Percentiles rank a stretch among this genome's conserved stretches.
These are phyloP conservation scores for Herpailurus yagouaroundi DNA, from an alignment of 2,113 vertebrate species.

Conservation along the genomic window DNA sequence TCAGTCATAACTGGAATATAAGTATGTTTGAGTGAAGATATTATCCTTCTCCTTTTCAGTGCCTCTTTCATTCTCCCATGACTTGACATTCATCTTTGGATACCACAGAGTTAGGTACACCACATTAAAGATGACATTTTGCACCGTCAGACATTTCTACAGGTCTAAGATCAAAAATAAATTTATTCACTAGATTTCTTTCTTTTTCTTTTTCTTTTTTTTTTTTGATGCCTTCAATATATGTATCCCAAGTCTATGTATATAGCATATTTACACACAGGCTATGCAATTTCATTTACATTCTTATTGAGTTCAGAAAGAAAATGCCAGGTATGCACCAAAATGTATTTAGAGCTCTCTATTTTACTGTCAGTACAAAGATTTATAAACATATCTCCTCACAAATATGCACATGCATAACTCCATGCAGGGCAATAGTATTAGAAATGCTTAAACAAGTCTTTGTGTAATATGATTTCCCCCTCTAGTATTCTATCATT, in stretches of 20 bases:
- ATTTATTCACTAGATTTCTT: not conserved
- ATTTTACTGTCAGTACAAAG: conserved; percentile 23
- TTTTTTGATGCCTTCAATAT: not conserved
- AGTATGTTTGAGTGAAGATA: not conserved
- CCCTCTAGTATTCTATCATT: not conserved
- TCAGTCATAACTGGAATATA: conserved; percentile 31
- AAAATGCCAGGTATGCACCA: conserved; percentile 45
- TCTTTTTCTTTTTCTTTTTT: not conserved
- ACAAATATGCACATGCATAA: not conserved
- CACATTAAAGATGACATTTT: conserved; percentile 47
- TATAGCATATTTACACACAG: conserved; percentile 38
- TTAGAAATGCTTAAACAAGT: conserved; percentile 18
- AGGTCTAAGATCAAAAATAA: conserved; percentile 47
- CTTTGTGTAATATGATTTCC: not conserved
- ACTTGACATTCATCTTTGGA: conserved; percentile 52
- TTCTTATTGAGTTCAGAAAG: conserved; percentile 65
- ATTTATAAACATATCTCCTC: conserved; percentile 9
- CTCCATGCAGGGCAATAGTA: not conserved
- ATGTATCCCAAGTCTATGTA: not conserved
- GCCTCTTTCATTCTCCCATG: not conserved
- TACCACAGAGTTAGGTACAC: conserved; percentile 20
- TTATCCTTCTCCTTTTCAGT: not conserved
- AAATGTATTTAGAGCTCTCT: conserved; percentile 24
- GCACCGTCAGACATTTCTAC: conserved; percentile 36
- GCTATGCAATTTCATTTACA: conserved; percentile 63